Evolutionary conservation across 1,140 invertebrate genomes (phyloP), one percentile per base, ranked within the genome.

Genomic region (Branchinecta lynchi): DNA sequence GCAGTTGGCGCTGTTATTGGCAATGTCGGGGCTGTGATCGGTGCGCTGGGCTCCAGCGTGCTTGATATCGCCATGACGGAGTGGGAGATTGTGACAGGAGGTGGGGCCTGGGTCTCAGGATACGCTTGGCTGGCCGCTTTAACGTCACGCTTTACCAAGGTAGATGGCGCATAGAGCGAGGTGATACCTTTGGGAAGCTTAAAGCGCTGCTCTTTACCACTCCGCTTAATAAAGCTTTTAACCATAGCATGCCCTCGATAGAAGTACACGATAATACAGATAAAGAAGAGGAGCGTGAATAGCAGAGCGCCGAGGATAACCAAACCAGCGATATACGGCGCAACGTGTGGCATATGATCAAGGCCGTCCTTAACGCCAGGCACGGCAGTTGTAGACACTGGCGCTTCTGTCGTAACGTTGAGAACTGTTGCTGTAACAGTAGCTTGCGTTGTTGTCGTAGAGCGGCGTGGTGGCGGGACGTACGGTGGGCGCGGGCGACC

Each of bases 191-290:
- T 60, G 12, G 51, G 12, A 3, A 60, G 51, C 51, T 20, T 15
- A 60, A 60, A 60, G 12, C 51, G 12, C 17, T 20, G 12, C 1
- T 60, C 51, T 60, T 60, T 60, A 15, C 51, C 51, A 60, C 45
- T 65, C 10, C 67, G 44, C 17, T 66, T 17, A 8, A 71, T 69
- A n/a, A 71, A 32, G n/a, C 15, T 21, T 44, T 71, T 71, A 8
- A 71, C 20, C 8, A 66, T 65, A n/a, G 43, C 46, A 66, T 69
- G 71, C 7, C 69, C 69, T 8, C 69, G 21, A 65, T 69, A 71
- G 43, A 71, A 71, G 32, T 71, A 71, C n/a, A 71, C 20, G 32
- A 71, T 69, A 10, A 69, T 66, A 8, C 51, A 65, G 5, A 44
- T 8, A 15, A 71, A 66, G 44, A 71, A 71, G 7, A 71, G 32